Evolutionary conservation across 2,113 vertebrate species (phyloP).

Genomic region (Columba janthina): DNA sequence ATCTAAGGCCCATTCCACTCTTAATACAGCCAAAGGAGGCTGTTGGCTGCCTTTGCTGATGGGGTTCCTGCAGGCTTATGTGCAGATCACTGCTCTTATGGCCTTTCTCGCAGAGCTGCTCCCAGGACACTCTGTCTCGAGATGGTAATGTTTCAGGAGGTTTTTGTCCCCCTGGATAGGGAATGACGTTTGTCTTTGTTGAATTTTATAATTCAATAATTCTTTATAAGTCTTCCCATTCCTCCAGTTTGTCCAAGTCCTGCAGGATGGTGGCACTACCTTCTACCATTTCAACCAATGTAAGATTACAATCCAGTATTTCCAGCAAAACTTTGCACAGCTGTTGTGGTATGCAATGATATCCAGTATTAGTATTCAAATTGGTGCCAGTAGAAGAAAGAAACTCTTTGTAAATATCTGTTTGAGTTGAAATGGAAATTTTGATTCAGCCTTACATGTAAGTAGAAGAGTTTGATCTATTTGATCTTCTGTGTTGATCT

Average conservation of each 20-base stretch:
- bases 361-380: neutral
- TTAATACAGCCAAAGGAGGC: neutral
- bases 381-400: neutral
- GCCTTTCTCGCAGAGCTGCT: neutral
- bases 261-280: neutral
- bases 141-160: neutral
- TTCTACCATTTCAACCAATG: neutral
- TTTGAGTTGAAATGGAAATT: neutral
- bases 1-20: neutral
- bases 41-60: neutral
- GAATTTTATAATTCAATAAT: no score
- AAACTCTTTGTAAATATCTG: neutral
- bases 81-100: neutral
- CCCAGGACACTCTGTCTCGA: neutral
- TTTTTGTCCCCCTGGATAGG: neutral
- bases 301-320: neutral
- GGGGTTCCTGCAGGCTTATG: accelerated
- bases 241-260: neutral
- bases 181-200: neutral
- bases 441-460: neutral
- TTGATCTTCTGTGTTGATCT: neutral
- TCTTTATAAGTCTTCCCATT: neutral
- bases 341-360: neutral
- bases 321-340: neutral
- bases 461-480: neutral